Evolutionary conservation across 2,888 invertebrate species (phyloP), one percentile per base, ranked within the genome.

Genomic region (Hoplodrina blanda): DNA sequence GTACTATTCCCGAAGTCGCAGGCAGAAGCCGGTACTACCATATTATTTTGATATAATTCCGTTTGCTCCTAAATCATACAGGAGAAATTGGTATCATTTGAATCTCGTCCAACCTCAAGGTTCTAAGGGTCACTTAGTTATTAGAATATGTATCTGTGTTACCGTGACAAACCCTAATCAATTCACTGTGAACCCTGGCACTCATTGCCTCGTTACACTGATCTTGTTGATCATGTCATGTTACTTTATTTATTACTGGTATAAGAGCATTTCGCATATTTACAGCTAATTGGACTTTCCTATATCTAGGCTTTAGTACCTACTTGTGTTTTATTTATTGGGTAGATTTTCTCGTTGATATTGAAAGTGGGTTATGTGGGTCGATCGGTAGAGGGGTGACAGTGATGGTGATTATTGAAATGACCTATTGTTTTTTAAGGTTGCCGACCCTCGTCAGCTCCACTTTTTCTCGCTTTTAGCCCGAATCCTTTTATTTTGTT

Each of bases 91-190:
- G 11, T 46, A 44, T 30, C 17, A 52, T 44, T 57, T 46, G 1
- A 20, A 33, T 25, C 11, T 17, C 15, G 19, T 10, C 10, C 37
- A 74, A 62, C 63, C 19, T 60, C n/a, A 33, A 33, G 70, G 63
- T 70, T 59, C 67, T 50, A 13, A 44, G 70, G 59, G 15, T 53
- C 50, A 33, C 33, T 52, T 70, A 74, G 10, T 78, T 74, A 79
- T 65, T 56, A 37, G 59, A 41, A 25, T 53, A 69, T 69, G 70
- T 55, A 74, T 74, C 73, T 65, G 59, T 73, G 81, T 30, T 76
- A 53, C 17, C 82, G 82, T 83, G 83, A 78, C 73, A 64, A 79
- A 62, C 30, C 6, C 44, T 44, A 65, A 65, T 83, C 19, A 83
- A 78, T 81, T 66, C 44, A 37, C 30, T 25, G 19, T 73, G 76